Conservation (phyloP, 30 jellyfish, hydroid and myxozoan genomes). For the Hydractinia symbiolongicarpus region DNA sequence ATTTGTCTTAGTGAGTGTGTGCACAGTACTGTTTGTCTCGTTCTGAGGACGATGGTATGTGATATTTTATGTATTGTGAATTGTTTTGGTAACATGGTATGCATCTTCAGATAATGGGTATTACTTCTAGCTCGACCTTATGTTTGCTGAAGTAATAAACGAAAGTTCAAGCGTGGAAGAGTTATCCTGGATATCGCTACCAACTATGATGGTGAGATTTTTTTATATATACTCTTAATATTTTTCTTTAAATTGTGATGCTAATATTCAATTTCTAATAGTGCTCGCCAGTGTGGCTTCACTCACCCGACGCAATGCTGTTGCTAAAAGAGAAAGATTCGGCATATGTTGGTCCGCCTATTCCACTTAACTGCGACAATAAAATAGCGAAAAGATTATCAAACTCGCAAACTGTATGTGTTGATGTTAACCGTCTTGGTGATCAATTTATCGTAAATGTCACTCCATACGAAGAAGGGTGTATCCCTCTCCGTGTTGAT, state of each 20-base stretch:
- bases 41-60: no score
- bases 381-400: slow-evolving; percentile 22
- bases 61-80: no score
- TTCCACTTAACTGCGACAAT: slow-evolving; percentile 30
- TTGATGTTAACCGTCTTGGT: slow-evolving; percentile 32
- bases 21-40: no score
- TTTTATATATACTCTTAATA: neutral
- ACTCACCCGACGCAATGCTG: slow-evolving; percentile 8
- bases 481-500: slow-evolving; percentile 43
- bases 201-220: no score
- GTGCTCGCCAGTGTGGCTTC: slow-evolving; percentile 41
- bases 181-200: no score
- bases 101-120: no score
- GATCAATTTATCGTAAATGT: slow-evolving; percentile 27
- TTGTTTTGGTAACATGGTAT: no score
- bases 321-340: slow-evolving; percentile 21
- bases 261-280: slow-evolving; percentile 3
- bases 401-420: slow-evolving; percentile 30
- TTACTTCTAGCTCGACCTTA: no score
- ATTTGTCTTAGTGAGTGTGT: no score
- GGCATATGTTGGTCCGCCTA: slow-evolving; percentile 17
- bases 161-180: no score
- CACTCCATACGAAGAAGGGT: slow-evolving; percentile 33
- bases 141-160: no score
- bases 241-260: neutral